phyloP scores from a whole-genome alignment of 92 coral and sea anemone species.

The Zoanthus gigantus region DNA sequence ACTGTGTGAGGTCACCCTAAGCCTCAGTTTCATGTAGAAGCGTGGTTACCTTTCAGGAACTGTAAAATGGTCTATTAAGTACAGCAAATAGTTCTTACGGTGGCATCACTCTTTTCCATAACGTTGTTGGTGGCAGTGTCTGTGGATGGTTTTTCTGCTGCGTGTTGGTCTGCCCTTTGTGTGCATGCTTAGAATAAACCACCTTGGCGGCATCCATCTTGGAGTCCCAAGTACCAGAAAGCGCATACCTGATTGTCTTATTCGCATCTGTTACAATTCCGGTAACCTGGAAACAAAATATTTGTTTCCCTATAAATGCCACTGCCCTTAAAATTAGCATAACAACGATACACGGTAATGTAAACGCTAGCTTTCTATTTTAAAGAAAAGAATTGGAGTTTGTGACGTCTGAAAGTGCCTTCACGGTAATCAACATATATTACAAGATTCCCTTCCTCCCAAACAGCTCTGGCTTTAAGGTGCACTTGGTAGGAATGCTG shows the following conservation, averaged over 20 bases:
- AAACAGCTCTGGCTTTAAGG: no score
- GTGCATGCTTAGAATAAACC: conserved; percentile 72
- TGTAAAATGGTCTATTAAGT: not conserved
- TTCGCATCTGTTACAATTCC: conserved; percentile 87
- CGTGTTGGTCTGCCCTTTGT: conserved; percentile 68
- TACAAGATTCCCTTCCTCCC: no score
- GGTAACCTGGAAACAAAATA: conserved; percentile 73
- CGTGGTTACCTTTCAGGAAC: no score
- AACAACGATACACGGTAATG: no score
- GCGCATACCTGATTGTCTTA: conserved; percentile 85
- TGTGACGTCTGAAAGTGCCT: no score
- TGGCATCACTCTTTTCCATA: conserved; percentile 86
- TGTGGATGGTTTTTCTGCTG: conserved; percentile 90
- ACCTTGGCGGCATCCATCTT: conserved; percentile 96
- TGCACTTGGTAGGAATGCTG: no score
- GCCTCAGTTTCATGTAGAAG: no score
- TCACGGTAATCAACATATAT: no score
- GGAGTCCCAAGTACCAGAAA: conserved; percentile 96
- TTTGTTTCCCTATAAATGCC: not conserved
- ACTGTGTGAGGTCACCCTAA: no score
- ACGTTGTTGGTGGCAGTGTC: conserved; percentile 78
- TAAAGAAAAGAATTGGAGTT: not conserved
- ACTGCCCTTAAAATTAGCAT: no score
- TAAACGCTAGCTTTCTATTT: no score
- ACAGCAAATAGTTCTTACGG: conserved; percentile 71